phyloP scores from a whole-genome alignment of 2,888 invertebrate species.

The Tetragonula carbonaria region DNA sequence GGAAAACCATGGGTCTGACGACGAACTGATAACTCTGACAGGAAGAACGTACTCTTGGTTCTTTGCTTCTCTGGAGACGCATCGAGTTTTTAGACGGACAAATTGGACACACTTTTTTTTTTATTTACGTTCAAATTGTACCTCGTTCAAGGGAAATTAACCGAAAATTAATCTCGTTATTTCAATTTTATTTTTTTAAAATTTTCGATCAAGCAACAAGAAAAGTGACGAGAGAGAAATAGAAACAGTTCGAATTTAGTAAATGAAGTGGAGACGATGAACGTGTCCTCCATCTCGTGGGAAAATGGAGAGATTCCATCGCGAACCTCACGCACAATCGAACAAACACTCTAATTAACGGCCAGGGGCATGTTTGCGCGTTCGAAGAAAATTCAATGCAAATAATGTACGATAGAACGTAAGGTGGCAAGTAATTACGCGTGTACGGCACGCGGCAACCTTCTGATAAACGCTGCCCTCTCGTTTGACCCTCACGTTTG shows the following conservation, averaged over 20 bases:
- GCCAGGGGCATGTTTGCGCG: constrained; percentile 48
- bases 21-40: neutral
- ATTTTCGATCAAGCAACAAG: too few relatives aligned
- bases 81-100: neutral
- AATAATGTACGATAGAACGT: constrained; percentile 39
- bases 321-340: neutral
- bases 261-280: neutral
- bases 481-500: constrained; percentile 49
- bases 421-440: constrained; percentile 64
- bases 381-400: constrained; percentile 48
- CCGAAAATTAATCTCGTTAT: too few relatives aligned
- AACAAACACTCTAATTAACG: constrained; percentile 48
- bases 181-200: neutral
- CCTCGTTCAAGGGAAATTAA: neutral
- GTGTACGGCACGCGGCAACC: constrained; percentile 53
- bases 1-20: neutral
- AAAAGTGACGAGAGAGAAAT: too few relatives aligned
- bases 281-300: constrained; percentile 1
- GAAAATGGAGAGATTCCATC: constrained; percentile 40
- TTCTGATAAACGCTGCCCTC: constrained; percentile 47
- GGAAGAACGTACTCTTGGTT: neutral
- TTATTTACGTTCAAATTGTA: neutral
- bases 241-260: neutral
- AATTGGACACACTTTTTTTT: neutral
- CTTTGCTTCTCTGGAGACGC: too few relatives aligned